Conservation (phyloP, 2,888 invertebrate genomes). For the Cosmorhoe ocellata region DNA sequence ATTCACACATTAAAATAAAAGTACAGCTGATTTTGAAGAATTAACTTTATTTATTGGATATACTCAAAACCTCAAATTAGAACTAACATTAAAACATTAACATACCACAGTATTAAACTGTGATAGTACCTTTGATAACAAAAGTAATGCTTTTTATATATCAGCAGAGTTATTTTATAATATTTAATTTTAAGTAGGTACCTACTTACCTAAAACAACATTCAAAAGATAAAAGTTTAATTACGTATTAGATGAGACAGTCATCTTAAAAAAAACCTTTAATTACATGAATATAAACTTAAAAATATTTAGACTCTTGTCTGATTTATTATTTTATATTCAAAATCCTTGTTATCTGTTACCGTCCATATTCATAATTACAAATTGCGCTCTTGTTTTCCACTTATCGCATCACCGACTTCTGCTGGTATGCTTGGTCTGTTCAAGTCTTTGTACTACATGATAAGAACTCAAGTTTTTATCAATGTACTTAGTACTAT, state of each 20-base stretch:
- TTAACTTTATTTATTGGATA: not conserved
- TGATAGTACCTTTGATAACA: too few relatives aligned
- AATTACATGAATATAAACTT: too few relatives aligned
- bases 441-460: not conserved
- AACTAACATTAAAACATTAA: not conserved
- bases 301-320: too few relatives aligned
- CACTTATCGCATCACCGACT: slow-evolving; percentile 20
- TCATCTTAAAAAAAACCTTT: not conserved
- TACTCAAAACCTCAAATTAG: not conserved
- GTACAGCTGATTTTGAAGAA: not conserved
- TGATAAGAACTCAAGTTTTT: not conserved
- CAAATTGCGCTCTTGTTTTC: slow-evolving; percentile 30
- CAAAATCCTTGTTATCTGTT: slow-evolving; percentile 1
- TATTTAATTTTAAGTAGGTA: too few relatives aligned
- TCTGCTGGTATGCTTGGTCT: slow-evolving; percentile 9
- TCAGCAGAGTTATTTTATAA: too few relatives aligned
- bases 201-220: too few relatives aligned
- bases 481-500: not conserved
- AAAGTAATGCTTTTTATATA: too few relatives aligned
- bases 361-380: slow-evolving; percentile 20
- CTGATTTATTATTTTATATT: too few relatives aligned
- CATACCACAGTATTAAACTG: too few relatives aligned
- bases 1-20: not conserved
- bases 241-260: not conserved
- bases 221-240: too few relatives aligned